Conservation (phyloP, 2,888 invertebrate genomes). For the Axea sp. region DNA sequence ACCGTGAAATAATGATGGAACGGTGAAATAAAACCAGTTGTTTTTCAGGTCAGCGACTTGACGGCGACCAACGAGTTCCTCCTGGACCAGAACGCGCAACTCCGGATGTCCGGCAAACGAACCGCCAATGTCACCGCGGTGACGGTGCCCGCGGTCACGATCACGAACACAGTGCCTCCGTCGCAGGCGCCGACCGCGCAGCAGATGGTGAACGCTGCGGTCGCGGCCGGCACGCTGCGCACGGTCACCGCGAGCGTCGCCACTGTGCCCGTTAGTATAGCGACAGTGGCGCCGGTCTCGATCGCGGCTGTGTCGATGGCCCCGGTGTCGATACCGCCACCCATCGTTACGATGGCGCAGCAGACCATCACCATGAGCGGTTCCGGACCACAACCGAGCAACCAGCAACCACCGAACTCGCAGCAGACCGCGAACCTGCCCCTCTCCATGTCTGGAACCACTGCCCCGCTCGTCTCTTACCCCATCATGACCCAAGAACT, state of each 20-base stretch:
- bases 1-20: too few relatives aligned
- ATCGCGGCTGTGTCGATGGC: constrained; percentile 82
- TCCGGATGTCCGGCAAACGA: constrained; percentile 83
- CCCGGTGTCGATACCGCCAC: constrained; percentile 81
- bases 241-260: constrained; percentile 83
- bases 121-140: constrained; percentile 81
- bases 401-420: constrained; percentile 78
- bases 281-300: constrained; percentile 82
- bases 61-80: constrained; percentile 89
- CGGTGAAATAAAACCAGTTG: too few relatives aligned
- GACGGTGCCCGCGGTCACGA: constrained; percentile 83
- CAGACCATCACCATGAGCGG: constrained; percentile 78
- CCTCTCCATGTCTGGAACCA: constrained; percentile 82
- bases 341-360: constrained; percentile 83
- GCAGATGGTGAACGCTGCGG: constrained; percentile 79
- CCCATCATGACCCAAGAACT: constrained; percentile 84
- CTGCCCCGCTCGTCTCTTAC: constrained; percentile 84
- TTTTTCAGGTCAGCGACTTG: constrained; percentile 35
- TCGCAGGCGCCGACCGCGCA: constrained; percentile 80
- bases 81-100: constrained; percentile 87
- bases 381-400: constrained; percentile 75
- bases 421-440: constrained; percentile 79
- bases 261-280: constrained; percentile 83
- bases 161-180: constrained; percentile 81
- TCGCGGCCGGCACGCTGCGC: constrained; percentile 79